These are phyloP conservation scores for Danaus plexippus DNA, from an alignment of 1,140 invertebrate genomes.

Conservation along the genomic window DNA sequence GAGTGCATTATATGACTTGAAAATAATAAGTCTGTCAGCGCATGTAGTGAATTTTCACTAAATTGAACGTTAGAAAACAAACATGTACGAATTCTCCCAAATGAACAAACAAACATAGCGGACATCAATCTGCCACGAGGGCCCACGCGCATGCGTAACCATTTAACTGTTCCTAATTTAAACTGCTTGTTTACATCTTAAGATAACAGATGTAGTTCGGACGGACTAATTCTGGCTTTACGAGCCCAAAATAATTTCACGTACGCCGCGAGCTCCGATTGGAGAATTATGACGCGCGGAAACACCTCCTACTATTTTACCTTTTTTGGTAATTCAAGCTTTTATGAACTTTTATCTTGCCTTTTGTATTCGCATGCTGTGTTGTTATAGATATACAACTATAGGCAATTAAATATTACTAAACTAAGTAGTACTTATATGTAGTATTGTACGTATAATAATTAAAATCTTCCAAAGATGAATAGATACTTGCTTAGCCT, in stretches of 20 bases:
- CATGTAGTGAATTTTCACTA: conserved; percentile 55
- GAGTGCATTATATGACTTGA: conserved; percentile 23
- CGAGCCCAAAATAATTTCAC: conserved; percentile 48
- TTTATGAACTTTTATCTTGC: neutral
- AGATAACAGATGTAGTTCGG: conserved; percentile 43
- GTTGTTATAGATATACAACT: no score
- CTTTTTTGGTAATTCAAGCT: conserved; percentile 23
- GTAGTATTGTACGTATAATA: no score
- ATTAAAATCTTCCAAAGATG: no score
- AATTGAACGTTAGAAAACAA: conserved; percentile 53
- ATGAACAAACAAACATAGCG: conserved; percentile 39
- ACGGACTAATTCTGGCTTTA: conserved; percentile 45
- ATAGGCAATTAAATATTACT: no score
- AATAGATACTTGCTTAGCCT: no score
- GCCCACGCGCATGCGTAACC: conserved; percentile 55
- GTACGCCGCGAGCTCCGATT: conserved; percentile 21
- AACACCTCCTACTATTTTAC: conserved; percentile 21
- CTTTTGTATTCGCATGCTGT: neutral
- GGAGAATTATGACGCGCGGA: conserved; percentile 16
- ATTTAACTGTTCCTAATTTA: conserved; percentile 50
- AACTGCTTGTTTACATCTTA: conserved; percentile 49
- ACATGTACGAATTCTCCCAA: conserved; percentile 39
- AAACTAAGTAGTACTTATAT: no score
- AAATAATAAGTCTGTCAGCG: conserved; percentile 54
- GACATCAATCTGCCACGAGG: conserved; percentile 43